Base-by-base conservation (phyloP, 2,888 invertebrate species). In the Anthrax anthrax region DNA sequence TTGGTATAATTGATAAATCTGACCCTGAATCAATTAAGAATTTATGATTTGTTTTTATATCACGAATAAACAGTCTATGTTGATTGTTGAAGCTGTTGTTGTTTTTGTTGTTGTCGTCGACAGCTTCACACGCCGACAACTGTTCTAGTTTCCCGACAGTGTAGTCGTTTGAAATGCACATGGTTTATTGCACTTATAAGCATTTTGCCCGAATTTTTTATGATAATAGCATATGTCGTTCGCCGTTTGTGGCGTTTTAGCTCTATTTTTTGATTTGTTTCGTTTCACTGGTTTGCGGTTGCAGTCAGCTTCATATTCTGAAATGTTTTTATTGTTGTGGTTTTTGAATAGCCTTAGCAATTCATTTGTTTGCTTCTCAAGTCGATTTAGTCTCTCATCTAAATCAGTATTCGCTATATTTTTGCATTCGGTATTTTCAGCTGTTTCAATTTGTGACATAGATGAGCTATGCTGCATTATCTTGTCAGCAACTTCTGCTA, bases 161-260 rank as follows among this genome's bases (percentile, higher is more conserved):
- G n/a, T n/a, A n/a, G n/a, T n/a, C n/a, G n/a, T n/a, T n/a, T n/a
- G 39, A 39, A 19, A 16, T 9, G 18, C 44, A 38, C 45, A 50
- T 3, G 47, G 46, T 16, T 23, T 18, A 16, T 34, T 29, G 39
- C 46, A 49, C 12, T 47, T 49, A n/a, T 37, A 43, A 16, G 47
- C 47, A 4, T 42, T 16, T 13, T 42, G 6, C 13, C 47, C 44
- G 36, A 50, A 50, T n/a, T n/a, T 40, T 44, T 43, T 9, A 23
- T 50, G 47, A 39, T 47, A 50, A 42, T 34, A 50, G 17, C 47
- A 43, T 13, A 39, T 29, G 17, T 29, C 27, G 18, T 34, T 36
- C 16, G 37, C 29, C 2, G 37, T 37, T 19, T 19, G 40, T 19
- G 14, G 16, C 23, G 40, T 40, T 14, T 16, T 4, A 2, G 40